Conservation (phyloP, 2,797 vertebrate species). For the Numenius phaeopus region DNA sequence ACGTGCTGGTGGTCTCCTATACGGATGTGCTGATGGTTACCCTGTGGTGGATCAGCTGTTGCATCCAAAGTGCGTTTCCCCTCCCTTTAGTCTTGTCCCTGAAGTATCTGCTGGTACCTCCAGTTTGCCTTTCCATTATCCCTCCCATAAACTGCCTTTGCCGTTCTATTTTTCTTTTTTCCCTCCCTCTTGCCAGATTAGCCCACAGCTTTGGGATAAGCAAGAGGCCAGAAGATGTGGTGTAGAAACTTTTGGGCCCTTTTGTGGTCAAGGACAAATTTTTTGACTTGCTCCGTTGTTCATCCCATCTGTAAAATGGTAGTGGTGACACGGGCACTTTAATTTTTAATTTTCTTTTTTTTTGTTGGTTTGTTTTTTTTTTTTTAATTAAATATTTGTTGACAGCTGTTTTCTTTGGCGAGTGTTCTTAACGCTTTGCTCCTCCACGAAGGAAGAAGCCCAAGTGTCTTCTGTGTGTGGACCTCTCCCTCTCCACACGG, state of each 20-base stretch:
- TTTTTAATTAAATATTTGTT: conserved; percentile 16
- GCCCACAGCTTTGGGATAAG: not conserved
- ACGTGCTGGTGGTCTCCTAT: not conserved
- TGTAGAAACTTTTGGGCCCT: not conserved
- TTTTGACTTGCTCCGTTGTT: not conserved
- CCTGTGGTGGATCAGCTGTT: not conserved
- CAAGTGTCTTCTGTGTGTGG: not conserved
- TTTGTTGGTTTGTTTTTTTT: not conserved
- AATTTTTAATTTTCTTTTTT: no score
- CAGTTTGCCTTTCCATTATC: not conserved
- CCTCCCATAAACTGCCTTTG: not conserved
- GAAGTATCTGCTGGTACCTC: not conserved
- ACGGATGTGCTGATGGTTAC: not conserved
- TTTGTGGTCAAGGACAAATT: not conserved
- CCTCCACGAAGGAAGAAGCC: not conserved
- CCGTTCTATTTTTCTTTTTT: no score
- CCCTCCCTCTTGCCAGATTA: not conserved
- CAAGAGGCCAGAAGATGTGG: not conserved
- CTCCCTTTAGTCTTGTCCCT: not conserved
- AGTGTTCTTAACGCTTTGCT: not conserved
- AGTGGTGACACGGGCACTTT: not conserved
- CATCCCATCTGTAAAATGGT: not conserved
- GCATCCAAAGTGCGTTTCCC: not conserved
- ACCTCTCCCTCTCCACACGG: not conserved
- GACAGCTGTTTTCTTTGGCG: conserved; percentile 28